A percentile compares a stretch with the other conserved stretches of the same genome.
These are phyloP conservation scores for Enteromius unitaeniatus DNA, from an alignment of 2,797 vertebrate genomes.

Conservation along the genomic window DNA sequence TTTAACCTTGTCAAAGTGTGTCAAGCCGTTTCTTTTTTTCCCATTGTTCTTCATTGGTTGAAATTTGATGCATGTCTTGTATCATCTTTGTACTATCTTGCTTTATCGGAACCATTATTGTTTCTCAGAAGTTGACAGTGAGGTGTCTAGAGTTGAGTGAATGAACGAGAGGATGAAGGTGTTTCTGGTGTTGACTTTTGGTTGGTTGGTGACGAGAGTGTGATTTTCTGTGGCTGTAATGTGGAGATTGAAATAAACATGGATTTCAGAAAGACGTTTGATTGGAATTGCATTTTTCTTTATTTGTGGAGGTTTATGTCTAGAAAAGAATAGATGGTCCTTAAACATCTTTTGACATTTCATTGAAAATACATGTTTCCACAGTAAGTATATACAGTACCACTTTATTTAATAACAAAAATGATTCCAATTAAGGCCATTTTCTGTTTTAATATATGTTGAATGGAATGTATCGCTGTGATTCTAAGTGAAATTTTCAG, in stretches of 20 bases:
- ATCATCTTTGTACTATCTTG: constrained; percentile 47
- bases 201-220: constrained; percentile 35
- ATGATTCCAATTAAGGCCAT: neutral
- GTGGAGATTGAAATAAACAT: constrained; percentile 59
- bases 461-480: no score
- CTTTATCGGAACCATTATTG: constrained; percentile 45
- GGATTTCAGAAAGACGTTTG: constrained; percentile 42
- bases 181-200: constrained; percentile 40
- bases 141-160: constrained; percentile 41
- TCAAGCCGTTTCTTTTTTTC: constrained; percentile 26
- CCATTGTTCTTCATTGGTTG: constrained; percentile 8
- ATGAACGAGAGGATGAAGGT: constrained; percentile 40
- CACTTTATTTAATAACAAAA: neutral
- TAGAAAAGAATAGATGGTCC: neutral
- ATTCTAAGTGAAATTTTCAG: no score
- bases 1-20: constrained; percentile 24
- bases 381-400: no score
- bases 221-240: constrained; percentile 50
- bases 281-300: neutral
- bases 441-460: no score
- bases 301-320: neutral
- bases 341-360: neutral
- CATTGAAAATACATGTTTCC: neutral
- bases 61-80: constrained; percentile 57
- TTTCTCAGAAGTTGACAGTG: constrained; percentile 49